Evolutionary conservation across 1,140 invertebrate species (phyloP), one percentile per base, ranked within the genome.

Genomic region (Chironomus tepperi): DNA sequence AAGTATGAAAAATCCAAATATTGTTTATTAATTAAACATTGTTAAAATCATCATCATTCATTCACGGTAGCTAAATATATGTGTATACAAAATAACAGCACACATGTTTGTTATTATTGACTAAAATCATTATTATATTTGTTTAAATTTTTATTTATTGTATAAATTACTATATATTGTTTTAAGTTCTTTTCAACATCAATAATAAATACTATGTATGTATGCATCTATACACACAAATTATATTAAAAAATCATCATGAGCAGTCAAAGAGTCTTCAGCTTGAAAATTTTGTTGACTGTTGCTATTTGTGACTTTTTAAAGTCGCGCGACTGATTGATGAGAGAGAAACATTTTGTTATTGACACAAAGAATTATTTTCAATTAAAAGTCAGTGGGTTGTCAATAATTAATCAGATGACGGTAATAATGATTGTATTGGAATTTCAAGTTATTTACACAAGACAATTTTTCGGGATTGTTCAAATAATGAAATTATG

Each of bases 21-120:
- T 70, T 70, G 65, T 70, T 70, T 70, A 70, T 70, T 70, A 70
- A 70, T 70, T 70, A 70, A 70, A 70, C 19, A 70, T 70, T 70
- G 65, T 70, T 70, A 70, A 70, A 70, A 70, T 70, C 65, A 70
- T 70, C 65, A 70, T 70, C 65, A 57, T 57, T 57, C 47, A 57
- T 57, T 57, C 47, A 57, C 47, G 47, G n/a, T 8, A 34, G 24
- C 24, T 34, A 34, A 34, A 34, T 34, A 34, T 34, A 34, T 34
- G 24, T 34, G 47, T 70, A 19, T 16, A 70, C n/a, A 70, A 18
- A 70, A 70, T 10, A 70, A 70, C 19, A 70, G 18, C 65, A 70
- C 65, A 70, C 65, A 70, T 70, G 19, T 16, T 19, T 70, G 18
- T 70, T 70, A 21, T 70, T 70, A 70, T 70, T 70, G 16, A 70